Evolutionary conservation across 2,888 invertebrate species (phyloP), one percentile per base, ranked within the genome.

Genomic region (Drosophila anomelani): DNA sequence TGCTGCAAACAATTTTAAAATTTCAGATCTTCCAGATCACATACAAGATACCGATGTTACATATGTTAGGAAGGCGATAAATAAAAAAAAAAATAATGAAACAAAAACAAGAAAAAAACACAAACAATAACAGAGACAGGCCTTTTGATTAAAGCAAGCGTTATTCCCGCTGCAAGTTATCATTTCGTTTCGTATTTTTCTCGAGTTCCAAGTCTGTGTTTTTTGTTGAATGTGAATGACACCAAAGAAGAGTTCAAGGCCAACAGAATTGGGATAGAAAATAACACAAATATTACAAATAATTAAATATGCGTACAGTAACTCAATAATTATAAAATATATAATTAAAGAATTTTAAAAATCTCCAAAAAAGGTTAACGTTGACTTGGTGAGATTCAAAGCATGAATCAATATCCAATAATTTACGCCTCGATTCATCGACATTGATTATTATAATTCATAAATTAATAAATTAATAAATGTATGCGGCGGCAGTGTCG

Each of bases 401-500:
- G n/a, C 59, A 43, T 43, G 60, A 43, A 43, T 61, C 56, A 41
- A 61, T 17, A 43, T 17, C 23, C 60, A 56, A 32, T 41, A 55
- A 43, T 43, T 56, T 56, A 56, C 60, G 56, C 36, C 20, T 38
- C 29, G 62, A 62, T 44, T 43, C 60, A 36, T 26, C 49, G 64
- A 29, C 39, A 46, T 79, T 74, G 61, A 55, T 76, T 84, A 71
- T 71, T 64, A 79, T 70, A 59, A 76, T 69, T 64, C 62, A 81
- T 78, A 76, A 84, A 81, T 84, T 75, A 63, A 62, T 67, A 59
- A 71, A 84, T 79, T 63, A 67, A 67, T 67, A 67, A 67, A 67
- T 34, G 38, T 78, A 78, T 41, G 51, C 71, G 51, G 34, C 51
- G 71, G 71, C 55, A 47, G 70, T 84, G 84, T 58, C 66, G 71